Conservation (phyloP, 2,113 vertebrate genomes). For the Maccullochella peelii region DNA sequence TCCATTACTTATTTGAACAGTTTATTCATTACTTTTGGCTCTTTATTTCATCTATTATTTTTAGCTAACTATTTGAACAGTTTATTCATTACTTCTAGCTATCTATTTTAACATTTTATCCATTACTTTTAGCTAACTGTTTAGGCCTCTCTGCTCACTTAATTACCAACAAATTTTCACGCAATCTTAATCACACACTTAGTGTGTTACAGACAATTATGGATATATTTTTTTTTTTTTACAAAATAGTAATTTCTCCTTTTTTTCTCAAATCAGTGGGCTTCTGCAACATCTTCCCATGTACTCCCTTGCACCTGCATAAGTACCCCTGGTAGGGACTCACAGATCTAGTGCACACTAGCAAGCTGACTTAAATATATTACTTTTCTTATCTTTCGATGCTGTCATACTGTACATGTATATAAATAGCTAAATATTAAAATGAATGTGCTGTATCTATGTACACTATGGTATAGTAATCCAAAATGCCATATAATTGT, state of each 20-base stretch:
- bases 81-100: background rate
- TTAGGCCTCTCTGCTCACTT: background rate
- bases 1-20: background rate
- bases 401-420: conserved; percentile 31
- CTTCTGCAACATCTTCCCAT: background rate
- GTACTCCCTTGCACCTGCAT: conserved; percentile 6
- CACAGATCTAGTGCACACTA: conserved; percentile 14
- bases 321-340: conserved; percentile 8
- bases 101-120: background rate
- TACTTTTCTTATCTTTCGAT: conserved; percentile 33
- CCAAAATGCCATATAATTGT: conserved; percentile 51
- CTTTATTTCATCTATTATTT: background rate
- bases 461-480: conserved; percentile 45
- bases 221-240: background rate
- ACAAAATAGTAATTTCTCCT: background rate
- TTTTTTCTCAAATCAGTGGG: background rate
- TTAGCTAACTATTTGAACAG: background rate
- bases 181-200: background rate
- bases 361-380: conserved; percentile 33
- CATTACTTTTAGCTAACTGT: background rate
- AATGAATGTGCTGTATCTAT: conserved; percentile 37
- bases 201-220: background rate
- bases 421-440: conserved; percentile 54
- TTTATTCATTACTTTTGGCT: background rate
- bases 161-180: background rate